Base-by-base conservation (phyloP, 92 coral and sea anemone species). In the Plumapathes pennacea region DNA sequence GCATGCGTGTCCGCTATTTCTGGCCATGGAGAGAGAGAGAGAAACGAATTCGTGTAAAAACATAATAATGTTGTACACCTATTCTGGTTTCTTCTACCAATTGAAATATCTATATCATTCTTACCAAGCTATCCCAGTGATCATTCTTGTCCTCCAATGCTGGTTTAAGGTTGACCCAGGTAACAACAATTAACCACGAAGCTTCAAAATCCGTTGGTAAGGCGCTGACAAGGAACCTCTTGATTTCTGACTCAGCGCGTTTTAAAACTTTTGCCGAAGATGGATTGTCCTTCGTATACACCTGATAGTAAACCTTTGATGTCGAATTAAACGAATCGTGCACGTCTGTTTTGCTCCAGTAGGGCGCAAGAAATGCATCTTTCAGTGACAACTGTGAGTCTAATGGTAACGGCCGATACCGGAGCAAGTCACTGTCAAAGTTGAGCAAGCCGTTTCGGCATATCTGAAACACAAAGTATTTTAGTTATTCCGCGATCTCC, bases 361-460 rank as follows among this genome's bases (percentile, higher is more conserved):
- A 67, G 2, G 74, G 53, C 2, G 74, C 74, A 31, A 67, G 31
- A 43, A 54, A 53, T 3, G 62, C 37, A 25, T 39, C 43, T 3
- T 36, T 55, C 10, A 67, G 46, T 54, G 44, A 54, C 26, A 26
- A 33, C 17, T 52, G 53, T 41, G 38, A 42, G 25, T 51, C 74
- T 29, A 67, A 67, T 11, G 26, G 53, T 14, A 29, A 39, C 11
- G 74, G 74, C 74, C 74, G 54, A 21, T 64, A 34, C 19, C 32
- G 28, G 12, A 67, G 39, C 38, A 18, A 32, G 20, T 37, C 41
- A 14, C 23, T 18, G 12, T 41, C 50, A 12, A 67, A 67, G n/a
- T n/a, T 63, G 26, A 67, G 8, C 5, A 67, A 26, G 38, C 74
- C 74, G 22, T 67, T 67, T 18, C 64, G 49, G 36, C 74, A 67